Conservation (phyloP, 2,888 invertebrate genomes). For the Congeria kusceri region DNA sequence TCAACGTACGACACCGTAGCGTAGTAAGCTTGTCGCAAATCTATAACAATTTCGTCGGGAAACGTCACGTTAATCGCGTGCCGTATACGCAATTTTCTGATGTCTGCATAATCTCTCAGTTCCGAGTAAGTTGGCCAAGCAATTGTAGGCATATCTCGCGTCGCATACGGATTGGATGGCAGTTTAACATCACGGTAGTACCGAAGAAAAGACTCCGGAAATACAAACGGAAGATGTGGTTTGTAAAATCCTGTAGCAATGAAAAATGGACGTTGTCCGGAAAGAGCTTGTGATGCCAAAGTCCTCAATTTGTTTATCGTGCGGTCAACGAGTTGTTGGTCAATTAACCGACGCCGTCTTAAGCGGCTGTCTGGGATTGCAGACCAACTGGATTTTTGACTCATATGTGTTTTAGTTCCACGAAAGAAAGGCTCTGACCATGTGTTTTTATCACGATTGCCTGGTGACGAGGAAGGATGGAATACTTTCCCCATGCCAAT, state of each 20-base stretch:
- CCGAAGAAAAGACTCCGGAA: neutral
- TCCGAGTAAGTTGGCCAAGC: neutral
- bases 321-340: neutral
- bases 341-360: neutral
- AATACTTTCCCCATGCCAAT: neutral
- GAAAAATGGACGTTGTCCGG: neutral
- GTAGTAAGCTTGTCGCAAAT: neutral
- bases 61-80: neutral
- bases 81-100: neutral
- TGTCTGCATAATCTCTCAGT: neutral
- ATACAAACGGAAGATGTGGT: neutral
- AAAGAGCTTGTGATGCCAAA: too few species aligned
- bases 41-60: neutral
- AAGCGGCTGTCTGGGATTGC: neutral
- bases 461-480: neutral
- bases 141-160: neutral
- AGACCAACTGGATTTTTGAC: neutral
- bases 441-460: neutral
- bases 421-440: constrained; percentile 7
- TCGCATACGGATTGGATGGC: neutral
- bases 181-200: neutral
- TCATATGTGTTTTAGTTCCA: neutral
- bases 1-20: neutral
- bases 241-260: neutral
- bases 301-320: too few species aligned